A percentile compares a stretch with the other conserved stretches of the same genome.
phyloP scores from a whole-genome alignment of 2,797 vertebrate species.

The Acanthiza pusilla region DNA sequence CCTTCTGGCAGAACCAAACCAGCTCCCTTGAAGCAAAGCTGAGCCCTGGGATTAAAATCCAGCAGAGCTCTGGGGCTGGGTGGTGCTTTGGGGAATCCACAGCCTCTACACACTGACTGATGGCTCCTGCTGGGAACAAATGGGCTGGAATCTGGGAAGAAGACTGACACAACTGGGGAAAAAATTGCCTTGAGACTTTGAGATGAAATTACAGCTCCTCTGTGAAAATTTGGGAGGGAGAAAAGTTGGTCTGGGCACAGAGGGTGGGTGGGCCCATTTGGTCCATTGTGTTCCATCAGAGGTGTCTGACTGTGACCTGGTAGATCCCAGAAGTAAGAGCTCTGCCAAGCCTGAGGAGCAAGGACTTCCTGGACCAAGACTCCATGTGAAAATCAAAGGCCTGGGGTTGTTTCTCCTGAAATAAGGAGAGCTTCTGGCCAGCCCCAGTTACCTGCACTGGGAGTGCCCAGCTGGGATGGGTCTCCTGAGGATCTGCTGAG shows the following conservation, averaged over 20 bases:
- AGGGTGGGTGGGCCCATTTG: not conserved
- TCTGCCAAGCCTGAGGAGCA: not conserved
- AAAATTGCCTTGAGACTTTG: not conserved
- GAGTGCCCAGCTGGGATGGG: not conserved
- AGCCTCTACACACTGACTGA: accelerated
- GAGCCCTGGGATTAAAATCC: not conserved
- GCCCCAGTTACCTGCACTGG: not conserved
- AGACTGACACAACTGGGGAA: accelerated
- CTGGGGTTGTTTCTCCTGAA: not conserved
- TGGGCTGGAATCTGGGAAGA: not conserved
- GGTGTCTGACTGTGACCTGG: not conserved
- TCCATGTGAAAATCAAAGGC: not conserved
- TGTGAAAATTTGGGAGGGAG: not conserved
- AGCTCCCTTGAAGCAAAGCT: accelerated
- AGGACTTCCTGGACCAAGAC: not conserved
- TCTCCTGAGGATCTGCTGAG: not conserved
- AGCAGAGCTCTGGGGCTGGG: not conserved
- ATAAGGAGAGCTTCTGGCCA: not conserved
- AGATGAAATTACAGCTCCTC: not conserved
- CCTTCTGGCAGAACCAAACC: not conserved
- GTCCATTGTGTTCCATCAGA: not conserved
- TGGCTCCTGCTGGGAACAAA: not conserved
- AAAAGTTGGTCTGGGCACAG: not conserved
- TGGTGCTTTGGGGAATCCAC: not conserved
- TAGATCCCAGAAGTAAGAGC: not conserved